These are phyloP conservation scores for Sycophila texana DNA, from an alignment of 2,888 invertebrate genomes.

Conservation along the genomic window DNA sequence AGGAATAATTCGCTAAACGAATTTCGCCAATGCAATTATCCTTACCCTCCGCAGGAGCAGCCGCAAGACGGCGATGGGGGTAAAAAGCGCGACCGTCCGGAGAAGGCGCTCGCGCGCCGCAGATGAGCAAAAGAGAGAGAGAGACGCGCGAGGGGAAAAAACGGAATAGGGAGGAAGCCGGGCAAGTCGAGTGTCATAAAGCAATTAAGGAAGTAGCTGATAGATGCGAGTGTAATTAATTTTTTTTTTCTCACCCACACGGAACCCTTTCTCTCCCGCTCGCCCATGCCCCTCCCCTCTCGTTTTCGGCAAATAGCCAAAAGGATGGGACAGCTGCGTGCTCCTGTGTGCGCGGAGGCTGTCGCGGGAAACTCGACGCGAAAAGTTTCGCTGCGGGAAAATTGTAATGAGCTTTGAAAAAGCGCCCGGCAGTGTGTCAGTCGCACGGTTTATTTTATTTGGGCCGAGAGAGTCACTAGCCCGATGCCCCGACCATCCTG, in stretches of 20 bases:
- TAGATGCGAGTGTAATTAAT: slow-evolving; percentile 62
- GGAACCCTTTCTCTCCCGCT: not conserved
- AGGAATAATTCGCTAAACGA: slow-evolving; percentile 67
- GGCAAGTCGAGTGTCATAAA: slow-evolving; percentile 55
- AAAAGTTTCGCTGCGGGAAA: slow-evolving; percentile 23
- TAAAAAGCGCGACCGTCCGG: slow-evolving; percentile 30
- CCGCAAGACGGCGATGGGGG: slow-evolving; percentile 33
- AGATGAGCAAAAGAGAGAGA: not conserved
- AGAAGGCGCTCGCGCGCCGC: not conserved
- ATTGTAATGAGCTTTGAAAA: slow-evolving; percentile 49
- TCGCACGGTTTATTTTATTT: slow-evolving; percentile 2
- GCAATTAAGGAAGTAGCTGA: slow-evolving; percentile 60
- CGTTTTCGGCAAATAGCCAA: slow-evolving; percentile 19
- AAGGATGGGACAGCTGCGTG: slow-evolving; percentile 31
- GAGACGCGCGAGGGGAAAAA: slow-evolving; percentile 1
- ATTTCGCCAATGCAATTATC: slow-evolving; percentile 69
- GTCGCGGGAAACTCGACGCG: not conserved
- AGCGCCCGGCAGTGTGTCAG: not conserved
- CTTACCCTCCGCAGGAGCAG: slow-evolving; percentile 58
- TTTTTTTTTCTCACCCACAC: slow-evolving; percentile 45
- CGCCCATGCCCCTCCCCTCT: not conserved
- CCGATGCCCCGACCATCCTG: slow-evolving; percentile 14
- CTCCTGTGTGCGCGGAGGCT: not conserved
- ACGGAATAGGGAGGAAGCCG: slow-evolving; percentile 6
- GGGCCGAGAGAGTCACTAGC: slow-evolving; percentile 1